Base-by-base conservation (phyloP, 1,140 invertebrate species). In the Drosophila fuyamai region DNA sequence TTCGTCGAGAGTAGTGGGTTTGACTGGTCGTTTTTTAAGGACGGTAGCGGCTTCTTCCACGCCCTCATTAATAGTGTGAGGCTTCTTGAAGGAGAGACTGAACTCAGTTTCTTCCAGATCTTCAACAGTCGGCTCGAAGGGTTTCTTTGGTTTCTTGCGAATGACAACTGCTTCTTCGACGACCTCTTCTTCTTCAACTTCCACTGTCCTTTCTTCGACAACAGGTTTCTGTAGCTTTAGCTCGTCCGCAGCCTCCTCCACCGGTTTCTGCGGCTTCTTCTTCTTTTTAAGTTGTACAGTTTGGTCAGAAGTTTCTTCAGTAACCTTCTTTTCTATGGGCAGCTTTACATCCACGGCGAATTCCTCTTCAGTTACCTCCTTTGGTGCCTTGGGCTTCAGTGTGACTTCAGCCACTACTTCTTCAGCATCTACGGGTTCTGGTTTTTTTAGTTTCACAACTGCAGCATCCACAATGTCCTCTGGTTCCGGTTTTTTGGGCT, bases 161-260 rank as follows among this genome's bases (percentile, higher is more conserved):
- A 86, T 57, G 2, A 92, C 43, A 16, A 91, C 54, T 6, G 89
- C 88, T 36, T 92, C 91, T 63, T 92, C 90, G 40, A 91, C 38
- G 6, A 92, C 89, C 63, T 91, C 82, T 58, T 93, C 92, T 63
- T 93, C 93, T 51, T 91, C 82, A 35, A 92, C 70, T 74, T 93
- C 93, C 27, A 93, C 88, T 1, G 92, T 85, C 14, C 86, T 76
- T 61, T 93, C 91, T 58, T 92, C 90, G 1, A 91, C 50, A 4
- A 91, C 63, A 36, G 89, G 83, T 67, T 94, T 93, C 36, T 92
- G 92, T 10, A 94, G 92, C 4, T 93, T 92, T 5, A 95, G 51
- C 47, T 94, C 93, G 70, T 93, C 93, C 4, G 92, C 92, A 51
- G 90, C 92, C 81, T 93, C 93, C 70, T 92, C 91, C 3, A 73